Base-by-base conservation (phyloP, 2,113 vertebrate species). In the Picathartes gymnocephalus region DNA sequence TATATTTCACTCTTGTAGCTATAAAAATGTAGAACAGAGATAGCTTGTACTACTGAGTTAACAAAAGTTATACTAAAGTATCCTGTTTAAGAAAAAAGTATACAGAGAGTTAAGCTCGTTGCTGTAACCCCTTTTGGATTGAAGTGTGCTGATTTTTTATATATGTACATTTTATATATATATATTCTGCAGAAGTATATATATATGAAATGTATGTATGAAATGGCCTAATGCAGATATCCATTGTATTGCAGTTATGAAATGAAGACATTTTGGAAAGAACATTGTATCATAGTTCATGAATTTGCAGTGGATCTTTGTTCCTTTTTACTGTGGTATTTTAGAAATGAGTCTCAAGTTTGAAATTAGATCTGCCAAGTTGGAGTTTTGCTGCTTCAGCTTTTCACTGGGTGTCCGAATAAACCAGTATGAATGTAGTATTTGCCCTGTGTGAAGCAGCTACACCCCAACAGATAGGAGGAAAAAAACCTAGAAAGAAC, bases 381-480 rank as follows among this genome's bases (percentile, higher is more conserved):
- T 98, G 97, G 97, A 98, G 98, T 98, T 98, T 98, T 95, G 98
- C 98, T 98, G 98, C 98, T 98, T 97, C 95, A 97, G 97, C 97
- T 98, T 97, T 97, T 94, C 98, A 98, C 97, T 97, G 98, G 98
- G 98, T 98, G 97, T 98, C 98, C 37, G 98, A 98, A 98, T 97
- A 98, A 98, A 98, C 97, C 96, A 97, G 98, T 98, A 98, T 99
- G 99, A 99, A 99, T 99, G 98, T 99, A 99, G 98, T 98, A 98
- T 96, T 93, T 97, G 94, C 95, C 97, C 97, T 74, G 97, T 97
- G 98, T 97, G 97, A 98, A 97, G 97, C 98, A 98, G 98, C 97
- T 97, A 98, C 97, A 98, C 97, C 97, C 97, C 98, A 97, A 97
- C 96, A 96, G 92, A 96, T 98, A 98, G 97, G 97, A 98, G 96